Percentiles rank a stretch among this genome's conserved stretches.
Evolutionary conservation across 2,113 vertebrate genomes (phyloP).

Genomic region (Todiramphus chloris): DNA sequence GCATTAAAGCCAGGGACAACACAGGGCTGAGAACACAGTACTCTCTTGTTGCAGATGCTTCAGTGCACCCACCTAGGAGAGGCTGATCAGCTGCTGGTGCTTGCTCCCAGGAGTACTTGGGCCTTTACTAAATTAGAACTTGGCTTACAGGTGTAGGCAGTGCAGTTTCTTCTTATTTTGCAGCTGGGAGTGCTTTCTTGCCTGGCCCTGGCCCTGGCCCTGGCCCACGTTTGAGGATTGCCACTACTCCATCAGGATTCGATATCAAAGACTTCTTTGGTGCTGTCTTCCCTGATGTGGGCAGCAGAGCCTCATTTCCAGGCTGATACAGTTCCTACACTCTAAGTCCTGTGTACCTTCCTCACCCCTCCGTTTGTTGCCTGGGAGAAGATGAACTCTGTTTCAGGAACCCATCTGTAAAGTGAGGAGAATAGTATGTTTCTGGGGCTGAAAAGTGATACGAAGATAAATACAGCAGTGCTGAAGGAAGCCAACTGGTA

Average conservation of each 20-base stretch:
- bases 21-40: neutral
- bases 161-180: neutral
- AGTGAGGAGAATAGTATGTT: neutral
- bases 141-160: neutral
- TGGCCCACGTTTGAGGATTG: neutral
- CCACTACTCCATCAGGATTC: neutral
- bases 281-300: neutral
- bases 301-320: neutral
- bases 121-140: neutral
- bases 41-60: neutral
- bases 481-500: neutral
- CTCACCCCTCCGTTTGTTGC: neutral
- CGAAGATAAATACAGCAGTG: neutral
- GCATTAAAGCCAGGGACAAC: neutral
- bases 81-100: neutral
- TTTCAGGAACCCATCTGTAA: neutral
- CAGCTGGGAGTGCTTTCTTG: neutral
- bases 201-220: rapidly evolving
- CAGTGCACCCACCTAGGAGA: neutral
- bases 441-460: neutral
- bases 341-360: neutral
- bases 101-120: neutral
- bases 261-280: neutral
- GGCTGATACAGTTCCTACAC: neutral
- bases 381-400: neutral